Evolutionary conservation across 2,113 vertebrate species (phyloP), one percentile per base, ranked within the genome.

Genomic region (Scytalopus superciliaris): DNA sequence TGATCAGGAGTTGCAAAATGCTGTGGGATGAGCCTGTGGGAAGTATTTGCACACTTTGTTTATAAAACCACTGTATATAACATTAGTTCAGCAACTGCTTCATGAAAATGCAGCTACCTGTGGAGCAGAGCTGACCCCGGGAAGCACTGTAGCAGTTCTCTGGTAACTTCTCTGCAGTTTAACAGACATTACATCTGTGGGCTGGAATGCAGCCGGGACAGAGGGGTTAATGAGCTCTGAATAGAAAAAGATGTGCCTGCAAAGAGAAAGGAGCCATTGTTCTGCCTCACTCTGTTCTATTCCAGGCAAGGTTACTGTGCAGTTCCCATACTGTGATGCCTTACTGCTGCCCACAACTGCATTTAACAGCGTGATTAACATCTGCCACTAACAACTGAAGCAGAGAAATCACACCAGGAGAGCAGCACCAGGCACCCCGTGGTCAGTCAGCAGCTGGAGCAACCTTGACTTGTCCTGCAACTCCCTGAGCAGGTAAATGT

Each of bases 201-300:
- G 60, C 77, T 68, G 95, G 95, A 94, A 94, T 70, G 88, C 60
- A 86, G 77, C 66, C 0, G 12, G 69, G 69, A 89, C 44, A 56
- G 3, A 19, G 77, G 86, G 52, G 69, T 78, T 93, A 76, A 83
- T 10, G 84, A 94, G 91, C 53, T 84, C 77, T 94, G 80, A 95
- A 82, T 0, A 89, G 89, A 91, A 75, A 92, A 94, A 82, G 93
- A 92, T 92, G 93, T 60, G 89, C 70, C 84, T 89, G 84, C 91
- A 84, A 68, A 92, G 89, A 87, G 76, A 81, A 88, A 92, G 1
- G 9, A 94, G 89, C 84, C 77, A 63, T 67, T 93, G 86, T 81
- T 95, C 76, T 70, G 77, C 77, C 78, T 30, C 10, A 3, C 63
- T 90, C 88, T 50, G 44, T 31, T 94, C 89, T 88, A 19, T 89